Evolutionary conservation across 2,888 invertebrate species (phyloP).

Genomic region (Drosophila atripex): DNA sequence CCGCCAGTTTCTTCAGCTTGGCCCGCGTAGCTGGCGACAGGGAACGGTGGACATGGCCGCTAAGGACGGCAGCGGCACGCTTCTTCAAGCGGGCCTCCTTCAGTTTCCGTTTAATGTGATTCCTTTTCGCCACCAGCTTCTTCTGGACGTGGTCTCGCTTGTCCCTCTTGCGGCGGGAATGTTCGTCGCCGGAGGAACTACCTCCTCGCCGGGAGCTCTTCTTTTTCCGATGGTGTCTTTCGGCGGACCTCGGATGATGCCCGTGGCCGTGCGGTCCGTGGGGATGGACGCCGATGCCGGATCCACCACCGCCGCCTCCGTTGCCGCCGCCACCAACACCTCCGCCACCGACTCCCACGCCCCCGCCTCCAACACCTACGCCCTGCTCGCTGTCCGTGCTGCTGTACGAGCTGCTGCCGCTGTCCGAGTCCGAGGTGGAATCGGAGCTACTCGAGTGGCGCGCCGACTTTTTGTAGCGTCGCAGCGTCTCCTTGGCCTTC

Average conservation of each 20-base stretch:
- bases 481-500: slow-evolving; percentile 81
- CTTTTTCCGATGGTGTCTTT: slow-evolving; percentile 84
- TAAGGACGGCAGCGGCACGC: slow-evolving; percentile 75
- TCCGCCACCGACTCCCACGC: neutral
- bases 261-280: slow-evolving; percentile 35
- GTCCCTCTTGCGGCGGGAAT: slow-evolving; percentile 78
- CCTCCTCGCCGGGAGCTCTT: slow-evolving; percentile 82
- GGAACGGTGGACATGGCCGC: slow-evolving; percentile 79
- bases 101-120: slow-evolving; percentile 82
- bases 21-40: slow-evolving; percentile 81
- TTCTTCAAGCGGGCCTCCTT: slow-evolving; percentile 83
- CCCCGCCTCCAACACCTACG: slow-evolving; percentile 23
- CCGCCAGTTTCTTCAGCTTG: slow-evolving; percentile 81
- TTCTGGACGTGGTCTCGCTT: slow-evolving; percentile 83
- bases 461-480: slow-evolving; percentile 82
- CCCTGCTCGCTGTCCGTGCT: slow-evolving; percentile 79
- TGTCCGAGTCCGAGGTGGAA: slow-evolving; percentile 81
- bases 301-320: slow-evolving; percentile 7
- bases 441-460: slow-evolving; percentile 81
- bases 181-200: slow-evolving; percentile 86
- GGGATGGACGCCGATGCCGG: slow-evolving; percentile 17
- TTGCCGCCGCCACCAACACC: slow-evolving; percentile 14
- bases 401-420: slow-evolving; percentile 82
- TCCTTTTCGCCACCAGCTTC: slow-evolving; percentile 83
- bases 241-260: slow-evolving; percentile 59